Evolutionary conservation across 2,888 invertebrate species (phyloP).

Genomic region (Germaria angustata): DNA sequence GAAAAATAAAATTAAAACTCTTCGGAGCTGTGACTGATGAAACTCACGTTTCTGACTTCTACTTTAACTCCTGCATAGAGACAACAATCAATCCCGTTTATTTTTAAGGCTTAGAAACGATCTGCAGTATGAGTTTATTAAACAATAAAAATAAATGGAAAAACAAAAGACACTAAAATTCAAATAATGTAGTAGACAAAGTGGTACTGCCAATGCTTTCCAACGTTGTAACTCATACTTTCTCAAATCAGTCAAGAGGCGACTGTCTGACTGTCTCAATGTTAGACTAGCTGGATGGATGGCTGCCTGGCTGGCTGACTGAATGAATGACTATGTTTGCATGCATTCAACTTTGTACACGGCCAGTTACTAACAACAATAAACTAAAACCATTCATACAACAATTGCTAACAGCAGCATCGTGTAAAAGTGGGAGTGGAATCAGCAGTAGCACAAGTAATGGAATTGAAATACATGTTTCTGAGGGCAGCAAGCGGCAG

Average conservation of each 20-base stretch:
- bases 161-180: conserved; percentile 56
- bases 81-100: conserved; percentile 18
- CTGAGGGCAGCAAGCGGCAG: not conserved
- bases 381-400: conserved; percentile 24
- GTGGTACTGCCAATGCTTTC: conserved; percentile 59
- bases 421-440: not conserved
- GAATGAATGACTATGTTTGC: conserved; percentile 11
- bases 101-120: not conserved
- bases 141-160: conserved; percentile 49
- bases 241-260: not conserved
- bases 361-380: conserved; percentile 50
- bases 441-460: not conserved
- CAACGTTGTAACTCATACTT: conserved; percentile 48
- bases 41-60: not conserved
- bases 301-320: not conserved
- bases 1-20: too few species aligned
- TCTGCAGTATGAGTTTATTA: conserved; percentile 9
- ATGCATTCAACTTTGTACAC: conserved; percentile 48
- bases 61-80: not conserved
- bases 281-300: too few species aligned
- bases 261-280: conserved; percentile 19
- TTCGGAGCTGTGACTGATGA: conserved; percentile 11
- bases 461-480: conserved; percentile 1
- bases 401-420: conserved; percentile 5
- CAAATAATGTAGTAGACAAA: conserved; percentile 60